Evolutionary conservation across 2,113 vertebrate genomes (phyloP).

Genomic region (Corythornis madagascariensis): DNA sequence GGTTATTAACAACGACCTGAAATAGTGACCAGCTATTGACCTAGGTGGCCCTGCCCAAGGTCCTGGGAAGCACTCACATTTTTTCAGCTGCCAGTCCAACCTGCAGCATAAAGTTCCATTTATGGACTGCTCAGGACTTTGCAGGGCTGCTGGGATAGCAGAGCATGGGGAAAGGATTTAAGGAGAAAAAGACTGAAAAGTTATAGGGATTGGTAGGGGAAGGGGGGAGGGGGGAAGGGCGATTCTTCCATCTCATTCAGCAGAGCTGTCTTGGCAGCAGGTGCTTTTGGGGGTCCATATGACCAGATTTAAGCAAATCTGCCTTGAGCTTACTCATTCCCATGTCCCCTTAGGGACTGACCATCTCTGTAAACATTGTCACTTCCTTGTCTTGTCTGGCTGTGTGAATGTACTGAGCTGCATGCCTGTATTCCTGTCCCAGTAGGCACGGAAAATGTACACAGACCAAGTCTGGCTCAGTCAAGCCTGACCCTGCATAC

Average conservation of each 20-base stretch:
- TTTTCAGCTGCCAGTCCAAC: not conserved
- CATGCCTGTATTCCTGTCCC: constrained; percentile 46
- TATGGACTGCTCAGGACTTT: not conserved
- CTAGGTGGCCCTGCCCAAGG: not conserved
- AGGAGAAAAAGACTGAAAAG: not conserved
- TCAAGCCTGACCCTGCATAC: not conserved
- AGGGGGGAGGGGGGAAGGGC: rapidly evolving
- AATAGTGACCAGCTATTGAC: not conserved
- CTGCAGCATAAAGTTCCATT: not conserved
- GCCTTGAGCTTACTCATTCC: constrained; percentile 16
- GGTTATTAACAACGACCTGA: constrained; percentile 89
- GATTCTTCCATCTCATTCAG: not conserved
- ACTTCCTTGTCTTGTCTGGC: constrained; percentile 51
- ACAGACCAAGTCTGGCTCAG: not conserved
- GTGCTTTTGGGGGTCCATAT: not conserved
- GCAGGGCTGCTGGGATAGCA: not conserved
- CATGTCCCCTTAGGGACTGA: not conserved
- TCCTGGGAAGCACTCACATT: not conserved
- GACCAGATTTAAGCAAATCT: constrained; percentile 29
- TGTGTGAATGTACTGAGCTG: constrained; percentile 64
- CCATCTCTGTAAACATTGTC: constrained; percentile 38
- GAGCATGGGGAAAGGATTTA: not conserved
- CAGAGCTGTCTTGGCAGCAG: not conserved
- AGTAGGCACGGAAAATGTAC: not conserved
- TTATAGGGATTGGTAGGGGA: not conserved